Conservation (phyloP, 2,888 invertebrate genomes). For the Lysandra coridon region DNA sequence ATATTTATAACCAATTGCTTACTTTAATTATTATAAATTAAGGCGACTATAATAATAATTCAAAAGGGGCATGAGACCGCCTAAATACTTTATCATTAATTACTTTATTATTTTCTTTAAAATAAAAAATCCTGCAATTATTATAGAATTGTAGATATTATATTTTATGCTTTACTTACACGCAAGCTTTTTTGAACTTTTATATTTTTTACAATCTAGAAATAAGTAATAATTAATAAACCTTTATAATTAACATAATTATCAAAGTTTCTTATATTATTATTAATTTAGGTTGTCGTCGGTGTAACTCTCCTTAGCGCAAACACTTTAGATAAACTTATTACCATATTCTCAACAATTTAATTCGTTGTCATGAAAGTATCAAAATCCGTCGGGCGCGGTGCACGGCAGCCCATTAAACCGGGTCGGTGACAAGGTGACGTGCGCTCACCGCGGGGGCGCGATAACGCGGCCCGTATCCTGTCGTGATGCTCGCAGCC, state of each 20-base stretch:
- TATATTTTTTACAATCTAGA: background rate
- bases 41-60: background rate
- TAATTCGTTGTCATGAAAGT: constrained; percentile 45
- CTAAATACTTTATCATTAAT: background rate
- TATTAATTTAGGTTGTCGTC: background rate
- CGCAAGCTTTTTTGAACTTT: background rate
- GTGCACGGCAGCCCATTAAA: constrained; percentile 73
- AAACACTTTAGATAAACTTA: constrained; percentile 2
- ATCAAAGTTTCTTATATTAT: background rate
- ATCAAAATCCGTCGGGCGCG: constrained; percentile 57
- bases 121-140: background rate
- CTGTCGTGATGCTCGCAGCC: constrained; percentile 59
- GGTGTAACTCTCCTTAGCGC: background rate
- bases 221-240: too few species aligned
- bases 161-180: background rate
- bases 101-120: background rate
- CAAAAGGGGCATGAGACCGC: background rate
- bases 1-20: background rate
- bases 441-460: constrained; percentile 64
- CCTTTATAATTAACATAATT: background rate
- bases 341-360: constrained; percentile 9
- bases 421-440: constrained; percentile 77
- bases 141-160: background rate
- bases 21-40: background rate
- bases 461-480: constrained; percentile 71